These are phyloP conservation scores for Andricus grossulariae DNA, from an alignment of 1,140 invertebrate species.

Conservation along the genomic window DNA sequence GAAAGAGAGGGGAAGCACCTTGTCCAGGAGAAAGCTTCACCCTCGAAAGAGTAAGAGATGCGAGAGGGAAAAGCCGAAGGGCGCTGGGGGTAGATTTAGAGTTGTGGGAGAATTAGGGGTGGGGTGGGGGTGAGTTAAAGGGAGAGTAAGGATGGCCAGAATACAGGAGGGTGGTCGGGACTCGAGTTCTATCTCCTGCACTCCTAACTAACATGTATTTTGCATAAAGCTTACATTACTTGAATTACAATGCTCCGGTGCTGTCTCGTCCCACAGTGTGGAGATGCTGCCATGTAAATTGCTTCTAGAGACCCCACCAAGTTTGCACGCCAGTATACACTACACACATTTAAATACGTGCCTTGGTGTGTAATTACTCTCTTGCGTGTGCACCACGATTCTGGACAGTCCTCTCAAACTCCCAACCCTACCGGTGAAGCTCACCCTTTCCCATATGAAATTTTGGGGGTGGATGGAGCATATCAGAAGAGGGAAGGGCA, in stretches of 20 bases:
- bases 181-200: constrained; percentile 67
- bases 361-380: constrained; percentile 36
- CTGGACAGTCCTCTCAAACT: constrained; percentile 24
- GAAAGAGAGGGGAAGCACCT: constrained; percentile 33
- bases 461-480: constrained; percentile 19
- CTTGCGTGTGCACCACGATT: constrained; percentile 32
- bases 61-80: constrained; percentile 36
- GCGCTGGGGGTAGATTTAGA: constrained; percentile 31
- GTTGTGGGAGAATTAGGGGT: not conserved
- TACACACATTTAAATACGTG: constrained; percentile 45
- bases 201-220: constrained; percentile 75
- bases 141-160: constrained; percentile 41
- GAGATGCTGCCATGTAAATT: constrained; percentile 66
- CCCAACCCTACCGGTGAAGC: constrained; percentile 30
- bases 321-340: constrained; percentile 58
- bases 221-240: constrained; percentile 75
- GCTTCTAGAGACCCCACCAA: constrained; percentile 60
- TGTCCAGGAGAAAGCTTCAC: constrained; percentile 29
- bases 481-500: constrained; percentile 23
- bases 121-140: constrained; percentile 24
- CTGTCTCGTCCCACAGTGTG: constrained; percentile 53
- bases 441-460: constrained; percentile 47
- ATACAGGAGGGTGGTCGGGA: constrained; percentile 43
- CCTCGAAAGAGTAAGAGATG: constrained; percentile 10
- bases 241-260: constrained; percentile 72